These are phyloP conservation scores for Semotilus atromaculatus DNA, from an alignment of 2,797 vertebrate species.

Conservation along the genomic window DNA sequence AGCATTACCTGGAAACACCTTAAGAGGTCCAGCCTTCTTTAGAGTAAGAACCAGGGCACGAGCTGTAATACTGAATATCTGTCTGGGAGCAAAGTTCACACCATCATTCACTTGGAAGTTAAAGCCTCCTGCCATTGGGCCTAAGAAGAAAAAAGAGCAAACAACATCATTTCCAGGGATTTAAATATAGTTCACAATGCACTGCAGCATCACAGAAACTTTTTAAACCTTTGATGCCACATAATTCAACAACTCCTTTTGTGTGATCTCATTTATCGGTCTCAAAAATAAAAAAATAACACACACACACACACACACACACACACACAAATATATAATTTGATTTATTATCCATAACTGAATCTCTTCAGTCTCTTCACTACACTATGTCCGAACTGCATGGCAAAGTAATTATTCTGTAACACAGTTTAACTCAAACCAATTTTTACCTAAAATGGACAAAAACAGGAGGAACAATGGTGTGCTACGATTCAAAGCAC, in stretches of 20 bases:
- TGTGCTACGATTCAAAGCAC: not conserved
- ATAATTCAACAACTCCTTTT: not conserved
- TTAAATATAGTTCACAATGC: not conserved
- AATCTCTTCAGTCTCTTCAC: too few species aligned
- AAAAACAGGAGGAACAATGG: too few species aligned
- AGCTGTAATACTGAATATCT: conserved; percentile 91
- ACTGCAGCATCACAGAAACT: not conserved
- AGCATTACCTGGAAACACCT: conserved; percentile 82
- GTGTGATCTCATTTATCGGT: not conserved
- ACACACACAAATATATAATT: not conserved
- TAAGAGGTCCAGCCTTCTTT: conserved; percentile 82
- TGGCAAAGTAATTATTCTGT: not conserved
- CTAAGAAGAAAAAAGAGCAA: conserved; percentile 63
- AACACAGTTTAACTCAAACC: not conserved
- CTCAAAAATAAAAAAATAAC: not conserved
- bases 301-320: too few species aligned
- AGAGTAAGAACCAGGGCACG: conserved; percentile 78
- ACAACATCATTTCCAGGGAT: not conserved
- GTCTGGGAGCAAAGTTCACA: conserved; percentile 85
- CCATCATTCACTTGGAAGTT: conserved; percentile 93
- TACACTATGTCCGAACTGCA: not conserved
- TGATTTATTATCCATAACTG: not conserved
- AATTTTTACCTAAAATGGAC: not conserved
- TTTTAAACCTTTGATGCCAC: not conserved
- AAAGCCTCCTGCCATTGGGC: conserved; percentile 89